Percentiles rank a stretch among this genome's conserved stretches.
Evolutionary conservation across 2,888 invertebrate genomes (phyloP).

Genomic region (Heterodera filipjevi): DNA sequence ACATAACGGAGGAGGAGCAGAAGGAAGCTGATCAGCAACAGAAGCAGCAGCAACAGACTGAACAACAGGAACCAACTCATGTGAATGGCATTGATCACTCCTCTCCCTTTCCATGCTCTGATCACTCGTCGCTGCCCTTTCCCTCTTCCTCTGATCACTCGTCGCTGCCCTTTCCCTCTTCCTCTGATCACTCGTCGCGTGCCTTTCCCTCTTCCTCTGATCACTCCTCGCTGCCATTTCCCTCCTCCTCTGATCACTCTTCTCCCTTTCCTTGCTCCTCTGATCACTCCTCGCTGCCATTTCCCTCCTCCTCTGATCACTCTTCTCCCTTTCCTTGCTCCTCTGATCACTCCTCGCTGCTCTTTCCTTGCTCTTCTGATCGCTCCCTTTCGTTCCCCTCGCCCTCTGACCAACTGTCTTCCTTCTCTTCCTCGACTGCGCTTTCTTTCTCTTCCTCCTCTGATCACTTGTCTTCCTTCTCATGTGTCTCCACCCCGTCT

Average conservation of each 20-base stretch:
- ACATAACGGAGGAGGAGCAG: neutral
- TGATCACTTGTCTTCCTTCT: neutral
- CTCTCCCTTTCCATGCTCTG: neutral
- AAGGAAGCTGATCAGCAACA: conserved; percentile 17
- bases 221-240: neutral
- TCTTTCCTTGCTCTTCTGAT: neutral
- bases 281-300: neutral
- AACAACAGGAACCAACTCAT: neutral
- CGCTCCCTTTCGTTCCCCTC: too few relatives aligned
- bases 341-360: neutral
- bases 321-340: neutral
- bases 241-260: neutral
- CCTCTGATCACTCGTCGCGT: neutral
- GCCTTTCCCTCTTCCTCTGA: neutral
- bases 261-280: neutral
- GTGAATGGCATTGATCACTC: neutral
- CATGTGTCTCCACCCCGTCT: neutral
- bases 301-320: neutral
- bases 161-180: too few relatives aligned
- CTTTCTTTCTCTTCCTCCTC: neutral
- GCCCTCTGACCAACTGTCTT: neutral
- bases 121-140: too few relatives aligned
- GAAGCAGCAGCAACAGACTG: neutral
- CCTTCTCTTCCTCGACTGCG: conserved; percentile 1
- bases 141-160: too few relatives aligned